These are phyloP conservation scores for Diorhabda sublineata DNA, from an alignment of 1,140 invertebrate species.

Conservation along the genomic window DNA sequence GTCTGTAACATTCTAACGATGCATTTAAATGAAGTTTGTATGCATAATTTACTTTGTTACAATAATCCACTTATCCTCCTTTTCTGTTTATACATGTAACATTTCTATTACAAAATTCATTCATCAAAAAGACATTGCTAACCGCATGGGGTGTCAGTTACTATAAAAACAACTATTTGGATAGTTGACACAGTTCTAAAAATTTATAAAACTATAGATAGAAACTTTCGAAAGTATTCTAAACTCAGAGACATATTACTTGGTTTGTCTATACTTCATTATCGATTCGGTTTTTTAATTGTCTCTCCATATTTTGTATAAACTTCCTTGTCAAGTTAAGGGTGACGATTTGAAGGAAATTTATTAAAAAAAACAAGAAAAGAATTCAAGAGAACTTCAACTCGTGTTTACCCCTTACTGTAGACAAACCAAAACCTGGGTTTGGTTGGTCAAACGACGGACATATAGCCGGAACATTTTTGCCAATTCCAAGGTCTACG, in stretches of 20 bases:
- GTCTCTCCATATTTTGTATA: constrained; percentile 8
- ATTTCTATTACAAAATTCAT: too few species aligned
- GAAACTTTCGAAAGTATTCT: too few species aligned
- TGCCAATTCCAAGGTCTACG: not conserved
- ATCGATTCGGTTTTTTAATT: constrained; percentile 16
- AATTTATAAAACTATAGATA: too few species aligned
- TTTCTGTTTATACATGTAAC: too few species aligned
- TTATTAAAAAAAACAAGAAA: constrained; percentile 5
- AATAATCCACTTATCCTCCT: too few species aligned
- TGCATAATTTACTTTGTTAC: too few species aligned
- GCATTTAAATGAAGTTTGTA: too few species aligned
- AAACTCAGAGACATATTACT: not conserved
- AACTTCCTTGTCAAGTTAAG: constrained; percentile 5
- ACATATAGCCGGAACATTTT: constrained; percentile 32
- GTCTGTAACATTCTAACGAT: too few species aligned
- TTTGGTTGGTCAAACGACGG: constrained; percentile 43
- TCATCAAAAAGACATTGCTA: too few species aligned
- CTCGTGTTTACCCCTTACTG: constrained; percentile 28
- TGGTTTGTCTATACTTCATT: constrained; percentile 13
- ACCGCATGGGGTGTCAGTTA: too few species aligned
- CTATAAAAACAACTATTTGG: too few species aligned
- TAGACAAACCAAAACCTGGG: constrained; percentile 41
- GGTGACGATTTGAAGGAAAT: constrained; percentile 6
- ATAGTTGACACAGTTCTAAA: too few species aligned
- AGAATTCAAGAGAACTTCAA: constrained; percentile 24